Evolutionary conservation across 2,888 invertebrate species (phyloP).

Genomic region (Glaucopsyche alexis): DNA sequence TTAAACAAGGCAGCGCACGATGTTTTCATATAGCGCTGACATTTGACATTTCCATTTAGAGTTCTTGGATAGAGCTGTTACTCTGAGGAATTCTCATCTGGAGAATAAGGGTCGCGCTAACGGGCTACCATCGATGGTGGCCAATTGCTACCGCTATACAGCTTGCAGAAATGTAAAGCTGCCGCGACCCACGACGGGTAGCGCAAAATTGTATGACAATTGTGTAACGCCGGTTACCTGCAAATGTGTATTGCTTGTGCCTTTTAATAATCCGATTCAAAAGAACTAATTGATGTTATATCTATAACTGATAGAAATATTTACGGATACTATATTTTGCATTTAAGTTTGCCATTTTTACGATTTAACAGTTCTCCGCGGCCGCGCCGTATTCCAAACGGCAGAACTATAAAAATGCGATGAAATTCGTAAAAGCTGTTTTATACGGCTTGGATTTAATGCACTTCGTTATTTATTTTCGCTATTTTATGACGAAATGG

Average conservation of each 20-base stretch:
- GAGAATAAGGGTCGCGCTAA: not conserved
- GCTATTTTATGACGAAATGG: conserved; percentile 1
- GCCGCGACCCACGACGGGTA: too few relatives aligned
- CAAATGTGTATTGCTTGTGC: too few relatives aligned
- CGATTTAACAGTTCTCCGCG: not conserved
- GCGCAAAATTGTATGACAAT: too few relatives aligned
- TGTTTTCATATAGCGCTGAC: not conserved
- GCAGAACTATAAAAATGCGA: conserved; percentile 6
- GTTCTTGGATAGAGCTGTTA: not conserved
- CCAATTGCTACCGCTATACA: too few relatives aligned
- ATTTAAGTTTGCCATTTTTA: not conserved
- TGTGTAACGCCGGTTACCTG: too few relatives aligned
- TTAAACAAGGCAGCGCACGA: not conserved
- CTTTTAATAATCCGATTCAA: too few relatives aligned
- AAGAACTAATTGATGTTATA: too few relatives aligned
- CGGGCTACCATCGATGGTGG: too few relatives aligned
- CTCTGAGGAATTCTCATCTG: not conserved
- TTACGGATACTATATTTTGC: not conserved
- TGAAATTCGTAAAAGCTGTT: conserved; percentile 15
- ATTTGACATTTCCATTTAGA: not conserved
- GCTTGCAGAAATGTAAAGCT: too few relatives aligned
- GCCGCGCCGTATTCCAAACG: not conserved
- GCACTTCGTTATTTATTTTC: not conserved
- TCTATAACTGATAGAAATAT: not conserved
- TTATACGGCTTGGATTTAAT: conserved; percentile 8